Evolutionary conservation across 2,888 invertebrate genomes (phyloP).

Genomic region (Tipula confusa): DNA sequence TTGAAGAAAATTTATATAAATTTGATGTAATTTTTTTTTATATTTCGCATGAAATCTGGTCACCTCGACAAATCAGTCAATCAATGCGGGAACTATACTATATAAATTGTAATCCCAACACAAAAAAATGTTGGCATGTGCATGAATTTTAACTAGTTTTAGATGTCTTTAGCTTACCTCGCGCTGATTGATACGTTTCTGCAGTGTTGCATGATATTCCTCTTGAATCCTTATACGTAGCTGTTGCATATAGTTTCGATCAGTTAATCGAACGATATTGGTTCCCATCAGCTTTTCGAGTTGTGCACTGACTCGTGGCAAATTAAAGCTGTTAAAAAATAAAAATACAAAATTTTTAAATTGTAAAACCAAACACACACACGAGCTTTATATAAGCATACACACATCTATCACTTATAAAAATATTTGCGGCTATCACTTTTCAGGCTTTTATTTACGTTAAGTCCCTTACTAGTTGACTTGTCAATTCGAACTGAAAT

Average conservation of each 20-base stretch:
- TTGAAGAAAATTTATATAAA: not conserved
- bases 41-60: not conserved
- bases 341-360: not conserved
- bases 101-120: too few relatives aligned
- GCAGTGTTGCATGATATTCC: conserved; percentile 56
- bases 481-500: not conserved
- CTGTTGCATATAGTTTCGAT: conserved; percentile 60
- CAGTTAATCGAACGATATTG: conserved; percentile 60
- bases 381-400: not conserved
- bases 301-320: conserved; percentile 48
- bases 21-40: too few relatives aligned
- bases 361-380: not conserved
- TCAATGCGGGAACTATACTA: too few relatives aligned
- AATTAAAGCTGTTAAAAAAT: conserved; percentile 44
- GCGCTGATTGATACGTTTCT: conserved; percentile 54
- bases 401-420: not conserved
- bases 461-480: not conserved
- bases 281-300: conserved; percentile 50
- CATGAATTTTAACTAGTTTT: not conserved
- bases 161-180: conserved; percentile 50
- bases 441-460: not conserved
- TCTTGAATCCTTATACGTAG: conserved; percentile 56
- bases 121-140: not conserved
- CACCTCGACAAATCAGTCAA: not conserved
- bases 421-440: not conserved